These are phyloP conservation scores for Pseudochirops corinnae DNA, from an alignment of 2,797 vertebrate species.

Conservation along the genomic window DNA sequence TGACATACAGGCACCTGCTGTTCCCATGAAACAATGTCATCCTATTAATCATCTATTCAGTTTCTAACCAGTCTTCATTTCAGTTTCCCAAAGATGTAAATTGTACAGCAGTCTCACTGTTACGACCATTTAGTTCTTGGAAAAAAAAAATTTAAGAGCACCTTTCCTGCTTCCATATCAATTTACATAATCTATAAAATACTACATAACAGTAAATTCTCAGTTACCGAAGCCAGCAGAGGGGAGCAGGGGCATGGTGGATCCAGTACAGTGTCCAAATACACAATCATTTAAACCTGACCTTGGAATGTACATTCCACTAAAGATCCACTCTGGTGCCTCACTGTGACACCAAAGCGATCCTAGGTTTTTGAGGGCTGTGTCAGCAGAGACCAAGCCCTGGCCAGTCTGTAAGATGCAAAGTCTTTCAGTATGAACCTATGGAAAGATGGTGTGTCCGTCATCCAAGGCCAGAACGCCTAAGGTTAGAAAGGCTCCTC, in stretches of 20 bases:
- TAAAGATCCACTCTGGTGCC: background rate
- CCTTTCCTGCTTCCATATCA: conserved; percentile 15
- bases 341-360: background rate
- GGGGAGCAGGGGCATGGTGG: background rate
- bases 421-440: background rate
- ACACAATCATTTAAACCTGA: conserved; percentile 13
- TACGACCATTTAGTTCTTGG: background rate
- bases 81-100: conserved; percentile 45
- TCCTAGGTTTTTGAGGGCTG: background rate
- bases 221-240: background rate
- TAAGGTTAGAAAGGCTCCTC: background rate
- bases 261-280: background rate
- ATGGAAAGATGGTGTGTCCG: background rate
- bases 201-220: background rate
- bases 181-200: conserved; percentile 26
- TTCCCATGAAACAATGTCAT: conserved; percentile 12
- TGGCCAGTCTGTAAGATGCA: background rate
- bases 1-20: conserved; percentile 44
- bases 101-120: conserved; percentile 6
- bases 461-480: background rate
- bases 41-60: conserved; percentile 31
- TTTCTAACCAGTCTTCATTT: background rate
- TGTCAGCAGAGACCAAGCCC: background rate
- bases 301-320: background rate
- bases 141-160: conserved; percentile 23